phyloP scores from a whole-genome alignment of 2,888 invertebrate species.

The Nycteola revayana region DNA sequence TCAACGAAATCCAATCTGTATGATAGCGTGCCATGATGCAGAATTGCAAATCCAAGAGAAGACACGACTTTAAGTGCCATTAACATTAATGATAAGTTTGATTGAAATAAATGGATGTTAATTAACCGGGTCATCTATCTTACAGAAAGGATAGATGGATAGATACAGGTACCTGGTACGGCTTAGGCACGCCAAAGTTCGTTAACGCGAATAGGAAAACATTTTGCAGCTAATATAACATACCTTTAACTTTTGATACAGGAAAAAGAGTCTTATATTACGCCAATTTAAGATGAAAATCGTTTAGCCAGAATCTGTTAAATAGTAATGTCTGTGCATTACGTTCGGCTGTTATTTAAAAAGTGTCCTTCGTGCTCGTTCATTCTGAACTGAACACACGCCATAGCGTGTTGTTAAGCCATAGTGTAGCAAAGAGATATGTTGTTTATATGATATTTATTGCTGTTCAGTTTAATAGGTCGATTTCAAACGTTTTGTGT shows the following conservation, averaged over 20 bases:
- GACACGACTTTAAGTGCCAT: no score
- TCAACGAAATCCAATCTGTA: no score
- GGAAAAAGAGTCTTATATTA: slow-evolving; percentile 10
- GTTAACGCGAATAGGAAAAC: slow-evolving; percentile 25
- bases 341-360: slow-evolving; percentile 24
- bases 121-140: slow-evolving; percentile 17
- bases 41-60: no score
- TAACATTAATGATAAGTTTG: slow-evolving; percentile 22
- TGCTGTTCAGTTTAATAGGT: slow-evolving; percentile 6
- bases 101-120: slow-evolving; percentile 17
- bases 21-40: no score
- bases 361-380: slow-evolving; percentile 29
- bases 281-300: slow-evolving; percentile 1
- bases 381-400: slow-evolving; percentile 23
- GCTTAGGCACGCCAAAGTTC: slow-evolving; percentile 25
- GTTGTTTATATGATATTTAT: slow-evolving; percentile 2
- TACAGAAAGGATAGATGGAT: slow-evolving; percentile 11
- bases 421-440: slow-evolving; percentile 6
- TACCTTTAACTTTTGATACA: neutral
- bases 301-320: slow-evolving; percentile 8
- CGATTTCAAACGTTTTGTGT: neutral
- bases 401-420: slow-evolving; percentile 39
- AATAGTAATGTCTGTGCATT: slow-evolving; percentile 12
- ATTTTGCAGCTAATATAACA: slow-evolving; percentile 15
- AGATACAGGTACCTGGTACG: slow-evolving; percentile 37